These are phyloP conservation scores for Hipparchia semele DNA, from an alignment of 2,888 invertebrate species.

Conservation along the genomic window DNA sequence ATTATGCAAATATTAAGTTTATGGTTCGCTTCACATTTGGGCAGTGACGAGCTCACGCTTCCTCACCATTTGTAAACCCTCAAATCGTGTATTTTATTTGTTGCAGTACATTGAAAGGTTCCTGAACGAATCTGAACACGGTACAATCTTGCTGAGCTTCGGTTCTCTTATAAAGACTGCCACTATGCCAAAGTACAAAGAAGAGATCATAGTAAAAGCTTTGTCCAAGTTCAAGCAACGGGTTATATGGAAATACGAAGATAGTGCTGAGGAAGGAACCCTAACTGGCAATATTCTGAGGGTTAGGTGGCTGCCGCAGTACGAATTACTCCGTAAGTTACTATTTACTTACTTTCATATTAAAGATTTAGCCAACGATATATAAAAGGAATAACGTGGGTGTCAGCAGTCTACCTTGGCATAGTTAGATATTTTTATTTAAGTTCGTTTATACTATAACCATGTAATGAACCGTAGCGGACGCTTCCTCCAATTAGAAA, in stretches of 20 bases:
- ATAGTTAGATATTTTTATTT: too few relatives aligned
- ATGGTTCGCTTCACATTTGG: too few relatives aligned
- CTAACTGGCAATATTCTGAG: constrained; percentile 80
- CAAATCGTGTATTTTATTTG: neutral
- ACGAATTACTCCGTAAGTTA: constrained; percentile 86
- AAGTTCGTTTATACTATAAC: too few relatives aligned
- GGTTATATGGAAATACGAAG: constrained; percentile 92
- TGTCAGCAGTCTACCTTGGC: neutral
- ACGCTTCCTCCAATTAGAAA: too few relatives aligned
- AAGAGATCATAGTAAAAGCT: constrained; percentile 84
- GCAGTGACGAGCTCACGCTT: too few relatives aligned
- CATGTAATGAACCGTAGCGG: too few relatives aligned
- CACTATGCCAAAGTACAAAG: constrained; percentile 85
- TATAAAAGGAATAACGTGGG: neutral
- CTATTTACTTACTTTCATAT: neutral
- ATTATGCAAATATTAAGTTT: too few relatives aligned
- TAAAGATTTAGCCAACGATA: neutral
- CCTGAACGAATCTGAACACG: constrained; percentile 85
- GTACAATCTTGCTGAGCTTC: constrained; percentile 89
- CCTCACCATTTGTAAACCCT: too few relatives aligned
- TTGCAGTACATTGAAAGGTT: constrained; percentile 84
- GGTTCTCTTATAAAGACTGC: constrained; percentile 90
- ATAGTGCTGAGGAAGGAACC: constrained; percentile 69
- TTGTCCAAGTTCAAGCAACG: constrained; percentile 86
- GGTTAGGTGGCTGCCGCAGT: constrained; percentile 88